Percentiles rank a stretch among this genome's conserved stretches.
phyloP scores from a whole-genome alignment of 2,888 invertebrate species.

The Mythimna pallens region DNA sequence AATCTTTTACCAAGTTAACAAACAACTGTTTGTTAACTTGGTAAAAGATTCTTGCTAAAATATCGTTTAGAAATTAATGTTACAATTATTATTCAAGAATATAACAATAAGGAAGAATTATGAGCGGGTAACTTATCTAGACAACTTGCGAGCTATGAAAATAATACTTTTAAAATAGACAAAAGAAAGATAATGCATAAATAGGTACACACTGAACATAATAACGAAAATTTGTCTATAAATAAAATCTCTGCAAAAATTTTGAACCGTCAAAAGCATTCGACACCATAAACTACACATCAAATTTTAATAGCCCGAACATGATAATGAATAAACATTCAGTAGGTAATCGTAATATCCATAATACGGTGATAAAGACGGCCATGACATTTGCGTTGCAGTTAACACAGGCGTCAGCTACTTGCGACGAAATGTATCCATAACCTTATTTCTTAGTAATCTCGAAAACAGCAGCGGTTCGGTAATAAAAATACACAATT shows the following conservation, averaged over 20 bases:
- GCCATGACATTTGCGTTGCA: slow-evolving; percentile 71
- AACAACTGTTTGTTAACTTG: too few species aligned
- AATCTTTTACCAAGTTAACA: background rate
- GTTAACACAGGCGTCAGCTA: slow-evolving; percentile 59
- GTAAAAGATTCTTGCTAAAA: too few species aligned
- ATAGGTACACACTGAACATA: too few species aligned
- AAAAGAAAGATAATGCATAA: too few species aligned
- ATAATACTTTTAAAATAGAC: too few species aligned
- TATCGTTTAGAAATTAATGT: background rate
- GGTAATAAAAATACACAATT: slow-evolving; percentile 21
- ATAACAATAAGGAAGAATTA: background rate
- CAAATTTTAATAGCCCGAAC: slow-evolving; percentile 26
- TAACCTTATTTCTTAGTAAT: slow-evolving; percentile 68
- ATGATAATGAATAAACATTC: slow-evolving; percentile 40
- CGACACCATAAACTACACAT: slow-evolving; percentile 21
- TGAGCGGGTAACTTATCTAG: too few species aligned
- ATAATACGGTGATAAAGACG: slow-evolving; percentile 63
- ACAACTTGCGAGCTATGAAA: too few species aligned
- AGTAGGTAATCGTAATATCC: slow-evolving; percentile 61
- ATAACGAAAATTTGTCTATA: background rate
- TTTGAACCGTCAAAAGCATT: slow-evolving; percentile 7
- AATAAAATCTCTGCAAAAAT: background rate
- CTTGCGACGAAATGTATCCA: slow-evolving; percentile 60
- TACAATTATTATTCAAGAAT: background rate
- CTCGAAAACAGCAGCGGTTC: slow-evolving; percentile 47